Percentiles rank a stretch among this genome's conserved stretches.
Conservation (phyloP, 1,140 invertebrate genomes). For the Whitmania pigra region DNA sequence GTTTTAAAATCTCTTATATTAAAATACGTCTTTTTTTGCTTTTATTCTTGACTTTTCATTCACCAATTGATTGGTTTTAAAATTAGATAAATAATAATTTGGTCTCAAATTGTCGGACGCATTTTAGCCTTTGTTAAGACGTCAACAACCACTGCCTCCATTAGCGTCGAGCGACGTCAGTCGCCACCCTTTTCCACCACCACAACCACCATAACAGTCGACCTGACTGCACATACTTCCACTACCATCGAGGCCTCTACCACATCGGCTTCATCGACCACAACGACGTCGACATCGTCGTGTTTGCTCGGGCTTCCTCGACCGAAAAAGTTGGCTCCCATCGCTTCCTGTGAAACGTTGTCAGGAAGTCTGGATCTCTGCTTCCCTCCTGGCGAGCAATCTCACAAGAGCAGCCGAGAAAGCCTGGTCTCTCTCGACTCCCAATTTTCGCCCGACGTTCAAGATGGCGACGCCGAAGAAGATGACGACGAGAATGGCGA, state of each 20-base stretch:
- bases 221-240: not conserved
- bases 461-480: too few relatives aligned
- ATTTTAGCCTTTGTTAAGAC: not conserved
- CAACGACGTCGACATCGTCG: conserved; percentile 30
- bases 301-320: conserved; percentile 29
- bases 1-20: too few relatives aligned
- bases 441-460: too few relatives aligned
- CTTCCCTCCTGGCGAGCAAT: not conserved
- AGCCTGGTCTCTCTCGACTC: not conserved
- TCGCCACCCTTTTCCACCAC: not conserved
- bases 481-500: conserved; percentile 7
- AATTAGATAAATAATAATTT: too few relatives aligned
- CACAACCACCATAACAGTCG: not conserved
- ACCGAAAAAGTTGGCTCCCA: conserved; percentile 36
- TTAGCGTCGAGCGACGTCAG: too few relatives aligned
- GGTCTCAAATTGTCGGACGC: too few relatives aligned
- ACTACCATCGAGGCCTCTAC: not conserved
- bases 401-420: not conserved
- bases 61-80: too few relatives aligned
- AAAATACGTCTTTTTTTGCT: too few relatives aligned
- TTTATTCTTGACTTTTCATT: too few relatives aligned
- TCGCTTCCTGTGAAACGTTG: conserved; percentile 40
- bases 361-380: conserved; percentile 28
- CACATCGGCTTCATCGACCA: not conserved
- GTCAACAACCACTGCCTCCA: not conserved